Percentiles rank a stretch among this genome's conserved stretches.
phyloP scores from a whole-genome alignment of 1,140 invertebrate species.

The Micrasema minimum region DNA sequence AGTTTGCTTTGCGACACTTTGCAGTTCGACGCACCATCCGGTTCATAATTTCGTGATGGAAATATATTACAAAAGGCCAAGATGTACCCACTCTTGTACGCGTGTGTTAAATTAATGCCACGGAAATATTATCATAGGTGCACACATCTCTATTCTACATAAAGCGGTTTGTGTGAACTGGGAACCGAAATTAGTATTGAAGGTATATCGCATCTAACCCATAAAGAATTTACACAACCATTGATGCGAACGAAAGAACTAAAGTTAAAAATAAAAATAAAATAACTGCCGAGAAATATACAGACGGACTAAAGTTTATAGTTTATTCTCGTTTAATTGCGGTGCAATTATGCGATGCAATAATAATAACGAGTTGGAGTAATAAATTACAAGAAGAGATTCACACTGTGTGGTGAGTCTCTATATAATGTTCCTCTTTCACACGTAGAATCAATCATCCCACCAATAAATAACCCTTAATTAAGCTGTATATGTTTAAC shows the following conservation, averaged over 20 bases:
- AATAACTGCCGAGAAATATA: no score
- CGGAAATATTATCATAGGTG: no score
- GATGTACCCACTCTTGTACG: neutral
- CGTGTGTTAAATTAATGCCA: slow-evolving; percentile 1
- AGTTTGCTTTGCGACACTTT: neutral
- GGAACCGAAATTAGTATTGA: no score
- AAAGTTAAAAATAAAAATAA: no score
- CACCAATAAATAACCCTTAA: slow-evolving; percentile 38
- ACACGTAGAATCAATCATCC: slow-evolving; percentile 32
- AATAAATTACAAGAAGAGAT: neutral
- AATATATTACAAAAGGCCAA: neutral
- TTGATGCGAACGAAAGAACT: no score
- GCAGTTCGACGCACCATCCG: neutral
- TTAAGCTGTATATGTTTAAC: slow-evolving; percentile 36
- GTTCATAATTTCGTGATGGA: neutral
- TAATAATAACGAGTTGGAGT: neutral
- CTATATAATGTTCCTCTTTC: slow-evolving; percentile 10
- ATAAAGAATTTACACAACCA: no score
- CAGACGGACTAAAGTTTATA: no score
- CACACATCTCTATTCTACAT: neutral
- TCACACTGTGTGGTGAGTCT: neutral
- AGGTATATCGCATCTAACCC: no score
- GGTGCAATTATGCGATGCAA: no score
- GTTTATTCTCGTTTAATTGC: no score
- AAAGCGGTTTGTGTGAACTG: neutral